These are phyloP conservation scores for Dascillus cervinus DNA, from an alignment of 2,888 invertebrate species.

Conservation along the genomic window DNA sequence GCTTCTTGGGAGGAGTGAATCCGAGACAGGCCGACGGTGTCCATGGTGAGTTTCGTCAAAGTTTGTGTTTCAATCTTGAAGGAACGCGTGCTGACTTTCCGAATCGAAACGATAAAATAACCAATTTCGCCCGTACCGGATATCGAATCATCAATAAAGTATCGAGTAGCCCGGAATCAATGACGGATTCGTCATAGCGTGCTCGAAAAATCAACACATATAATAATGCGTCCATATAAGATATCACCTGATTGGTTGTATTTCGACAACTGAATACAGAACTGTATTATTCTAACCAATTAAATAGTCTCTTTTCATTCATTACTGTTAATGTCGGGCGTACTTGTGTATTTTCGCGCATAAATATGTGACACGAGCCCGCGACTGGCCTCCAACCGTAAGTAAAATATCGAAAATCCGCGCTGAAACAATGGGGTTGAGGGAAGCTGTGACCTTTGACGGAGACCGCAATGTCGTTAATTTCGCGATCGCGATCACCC, in stretches of 20 bases:
- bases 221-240: conserved; percentile 36
- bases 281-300: conserved; percentile 46
- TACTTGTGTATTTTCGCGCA: conserved; percentile 18
- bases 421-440: conserved; percentile 27
- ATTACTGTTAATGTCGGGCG: conserved; percentile 30
- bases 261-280: conserved; percentile 43
- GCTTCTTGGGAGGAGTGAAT: conserved; percentile 24
- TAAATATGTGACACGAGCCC: no score
- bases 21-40: conserved; percentile 37
- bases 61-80: conserved; percentile 22
- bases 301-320: conserved; percentile 40
- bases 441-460: conserved; percentile 33
- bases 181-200: conserved; percentile 37
- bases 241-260: conserved; percentile 46
- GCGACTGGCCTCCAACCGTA: conserved; percentile 15
- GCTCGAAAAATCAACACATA: conserved; percentile 43
- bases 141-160: conserved; percentile 1
- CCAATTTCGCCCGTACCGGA: neutral
- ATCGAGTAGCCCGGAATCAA: no score
- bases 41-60: conserved; percentile 40
- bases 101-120: neutral
- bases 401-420: no score
- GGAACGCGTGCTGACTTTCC: conserved; percentile 1
- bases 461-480: conserved; percentile 35
- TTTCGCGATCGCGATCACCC: conserved; percentile 42